Percentiles rank a stretch among this genome's conserved stretches.
Evolutionary conservation across 2,113 vertebrate genomes (phyloP).

Genomic region (Triplophysa rosa): DNA sequence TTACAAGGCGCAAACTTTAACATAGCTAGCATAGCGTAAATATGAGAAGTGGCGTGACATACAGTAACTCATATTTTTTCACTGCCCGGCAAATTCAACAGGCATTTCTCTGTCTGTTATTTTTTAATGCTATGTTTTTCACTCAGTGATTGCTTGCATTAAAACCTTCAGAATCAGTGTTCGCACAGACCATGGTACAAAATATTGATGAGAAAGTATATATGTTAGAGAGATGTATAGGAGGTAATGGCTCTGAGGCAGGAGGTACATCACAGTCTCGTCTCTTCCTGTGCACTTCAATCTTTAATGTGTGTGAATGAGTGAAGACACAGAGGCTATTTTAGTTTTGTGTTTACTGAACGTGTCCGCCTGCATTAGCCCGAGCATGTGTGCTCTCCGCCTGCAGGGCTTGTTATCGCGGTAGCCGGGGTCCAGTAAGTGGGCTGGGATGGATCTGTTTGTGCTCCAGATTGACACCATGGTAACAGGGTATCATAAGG

Average conservation of each 20-base stretch:
- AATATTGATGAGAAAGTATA: too few species aligned
- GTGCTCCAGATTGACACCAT: constrained; percentile 61
- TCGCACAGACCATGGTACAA: too few species aligned
- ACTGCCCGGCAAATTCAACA: too few species aligned
- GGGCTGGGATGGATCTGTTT: constrained; percentile 54
- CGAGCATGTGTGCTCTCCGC: constrained; percentile 55
- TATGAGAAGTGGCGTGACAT: too few species aligned
- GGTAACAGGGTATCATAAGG: constrained; percentile 48
- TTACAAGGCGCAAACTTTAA: too few species aligned
- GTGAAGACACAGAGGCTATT: constrained; percentile 59
- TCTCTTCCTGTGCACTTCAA: constrained; percentile 46
- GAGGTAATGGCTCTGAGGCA: constrained; percentile 52
- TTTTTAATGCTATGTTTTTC: too few species aligned
- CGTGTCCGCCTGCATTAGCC: constrained; percentile 66
- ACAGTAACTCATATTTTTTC: too few species aligned
- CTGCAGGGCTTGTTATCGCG: constrained; percentile 65
- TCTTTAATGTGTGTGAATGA: constrained; percentile 58
- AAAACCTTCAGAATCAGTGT: too few species aligned
- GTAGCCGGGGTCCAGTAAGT: constrained; percentile 56
- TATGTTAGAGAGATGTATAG: background rate
- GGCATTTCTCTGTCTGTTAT: too few species aligned
- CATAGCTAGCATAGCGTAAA: too few species aligned
- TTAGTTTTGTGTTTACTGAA: constrained; percentile 64
- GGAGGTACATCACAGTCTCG: constrained; percentile 42
- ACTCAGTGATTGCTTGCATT: too few species aligned